These are phyloP conservation scores for Thymelicus acteon DNA, from an alignment of 2,888 invertebrate genomes.

Conservation along the genomic window DNA sequence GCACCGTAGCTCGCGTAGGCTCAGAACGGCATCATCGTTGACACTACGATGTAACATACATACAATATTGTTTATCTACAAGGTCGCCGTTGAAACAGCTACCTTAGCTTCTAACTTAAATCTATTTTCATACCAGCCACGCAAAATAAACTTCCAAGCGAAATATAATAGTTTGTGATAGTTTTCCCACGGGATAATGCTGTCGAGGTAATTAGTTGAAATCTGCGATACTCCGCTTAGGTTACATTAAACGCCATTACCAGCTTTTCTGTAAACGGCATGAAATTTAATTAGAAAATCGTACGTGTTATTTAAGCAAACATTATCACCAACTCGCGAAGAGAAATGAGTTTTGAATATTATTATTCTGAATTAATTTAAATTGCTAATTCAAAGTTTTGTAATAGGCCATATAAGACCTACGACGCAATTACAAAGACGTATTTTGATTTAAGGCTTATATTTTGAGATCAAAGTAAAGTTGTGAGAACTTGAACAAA, in stretches of 20 bases:
- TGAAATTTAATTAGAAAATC: neutral
- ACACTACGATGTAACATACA: too few species aligned
- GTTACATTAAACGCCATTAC: neutral
- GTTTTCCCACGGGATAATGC: slow-evolving; percentile 29
- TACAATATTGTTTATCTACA: too few species aligned
- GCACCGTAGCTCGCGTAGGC: too few species aligned
- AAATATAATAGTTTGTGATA: slow-evolving; percentile 31
- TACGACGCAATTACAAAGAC: too few species aligned
- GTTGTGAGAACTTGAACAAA: too few species aligned
- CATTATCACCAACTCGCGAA: neutral
- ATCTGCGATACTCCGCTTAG: slow-evolving; percentile 14
- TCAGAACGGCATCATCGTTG: too few species aligned
- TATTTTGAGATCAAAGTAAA: too few species aligned
- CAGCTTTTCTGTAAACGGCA: slow-evolving; percentile 13
- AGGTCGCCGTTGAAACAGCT: neutral
- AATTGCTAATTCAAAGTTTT: too few species aligned
- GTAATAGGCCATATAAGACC: too few species aligned
- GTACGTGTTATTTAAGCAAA: neutral
- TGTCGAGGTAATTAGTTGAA: slow-evolving; percentile 22
- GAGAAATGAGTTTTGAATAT: too few species aligned
- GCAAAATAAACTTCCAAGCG: slow-evolving; percentile 32
- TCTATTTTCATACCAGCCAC: slow-evolving; percentile 35
- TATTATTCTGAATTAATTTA: too few species aligned
- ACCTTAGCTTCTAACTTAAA: slow-evolving; percentile 18
- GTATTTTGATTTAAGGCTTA: too few species aligned